Percentiles rank a stretch among this genome's conserved stretches.
These are phyloP conservation scores for Stramonita haemastoma DNA, from an alignment of 2,888 invertebrate species.

Conservation along the genomic window DNA sequence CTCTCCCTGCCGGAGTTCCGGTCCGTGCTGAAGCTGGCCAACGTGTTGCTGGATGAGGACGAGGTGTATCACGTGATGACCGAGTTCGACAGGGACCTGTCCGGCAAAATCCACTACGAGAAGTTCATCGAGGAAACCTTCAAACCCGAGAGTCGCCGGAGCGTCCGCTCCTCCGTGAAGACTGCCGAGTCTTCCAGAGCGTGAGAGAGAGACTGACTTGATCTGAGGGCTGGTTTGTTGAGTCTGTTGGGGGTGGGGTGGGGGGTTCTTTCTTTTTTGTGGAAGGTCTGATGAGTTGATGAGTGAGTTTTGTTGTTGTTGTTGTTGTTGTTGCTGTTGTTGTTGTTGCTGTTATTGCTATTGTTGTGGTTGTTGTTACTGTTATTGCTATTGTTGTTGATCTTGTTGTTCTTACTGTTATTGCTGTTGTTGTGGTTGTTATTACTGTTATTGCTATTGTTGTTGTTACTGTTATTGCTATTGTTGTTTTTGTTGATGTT, in stretches of 20 bases:
- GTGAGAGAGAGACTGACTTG: background rate
- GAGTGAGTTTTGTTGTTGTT: background rate
- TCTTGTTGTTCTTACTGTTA: background rate
- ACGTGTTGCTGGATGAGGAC: conserved; percentile 75
- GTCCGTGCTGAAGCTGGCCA: conserved; percentile 74
- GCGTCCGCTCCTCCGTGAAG: conserved; percentile 45
- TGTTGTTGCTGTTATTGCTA: background rate
- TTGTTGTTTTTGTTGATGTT: background rate
- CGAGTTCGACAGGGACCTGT: conserved; percentile 74
- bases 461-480: background rate
- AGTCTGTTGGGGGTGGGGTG: background rate
- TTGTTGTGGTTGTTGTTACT: background rate
- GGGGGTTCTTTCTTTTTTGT: background rate
- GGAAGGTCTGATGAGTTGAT: background rate
- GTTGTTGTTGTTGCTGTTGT: background rate
- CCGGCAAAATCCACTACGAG: conserved; percentile 73
- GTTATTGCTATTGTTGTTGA: background rate
- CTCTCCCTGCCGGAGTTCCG: conserved; percentile 74
- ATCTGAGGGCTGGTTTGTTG: background rate
- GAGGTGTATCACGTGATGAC: conserved; percentile 75
- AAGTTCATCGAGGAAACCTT: conserved; percentile 74
- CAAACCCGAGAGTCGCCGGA: conserved; percentile 66
- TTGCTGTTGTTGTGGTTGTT: background rate
- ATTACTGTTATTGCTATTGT: background rate
- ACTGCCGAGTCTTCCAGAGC: background rate